Base-by-base conservation (phyloP, 2,888 invertebrate species). In the Tinea trinotella region DNA sequence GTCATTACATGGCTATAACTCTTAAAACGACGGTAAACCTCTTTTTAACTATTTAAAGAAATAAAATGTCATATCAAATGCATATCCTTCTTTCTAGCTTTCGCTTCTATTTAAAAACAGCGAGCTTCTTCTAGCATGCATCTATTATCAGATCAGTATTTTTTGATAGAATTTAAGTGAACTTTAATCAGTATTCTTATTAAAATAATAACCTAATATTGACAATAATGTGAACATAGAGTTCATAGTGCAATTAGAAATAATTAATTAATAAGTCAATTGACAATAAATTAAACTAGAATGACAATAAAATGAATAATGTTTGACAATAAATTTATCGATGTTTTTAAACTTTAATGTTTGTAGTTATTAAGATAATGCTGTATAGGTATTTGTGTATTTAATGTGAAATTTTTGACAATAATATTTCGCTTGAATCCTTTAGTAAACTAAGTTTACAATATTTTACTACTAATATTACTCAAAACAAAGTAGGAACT, bases 31-130 rank as follows among this genome's bases (percentile, higher is more conserved):
- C 30, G 30, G 30, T 10, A 30, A 7, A 4, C 30, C 2, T 30
- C 7, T 13, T 6, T 36, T 6, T 12, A 40, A 40, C 17, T 65
- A 34, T 64, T 68, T 66, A 30, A 30, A 30, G 67, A 64, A 64
- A 46, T 58, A 67, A 64, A 64, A 46, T 58, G 68, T 69, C 82
- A 82, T 84, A 83, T 83, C 83, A 73, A 65, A 73, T 72, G 76
- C 84, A 84, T 84, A 84, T 84, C 82, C 65, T 46, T 3, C 9
- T 19, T 62, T 64, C 57, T 57, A 66, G 76, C 77, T 76, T 73
- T 73, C 70, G 77, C 81, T 76, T 76, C 57, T 64, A 62, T 18
- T 10, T 19, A 17, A 24, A 17, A 12, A 64, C 59, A 59, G 70
- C 69, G 77, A 77, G 81, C 81, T 80, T 79, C 12, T 22, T 50